Evolutionary conservation across 2,888 invertebrate species (phyloP), one percentile per base, ranked within the genome.

Genomic region (Cerastis leucographa): DNA sequence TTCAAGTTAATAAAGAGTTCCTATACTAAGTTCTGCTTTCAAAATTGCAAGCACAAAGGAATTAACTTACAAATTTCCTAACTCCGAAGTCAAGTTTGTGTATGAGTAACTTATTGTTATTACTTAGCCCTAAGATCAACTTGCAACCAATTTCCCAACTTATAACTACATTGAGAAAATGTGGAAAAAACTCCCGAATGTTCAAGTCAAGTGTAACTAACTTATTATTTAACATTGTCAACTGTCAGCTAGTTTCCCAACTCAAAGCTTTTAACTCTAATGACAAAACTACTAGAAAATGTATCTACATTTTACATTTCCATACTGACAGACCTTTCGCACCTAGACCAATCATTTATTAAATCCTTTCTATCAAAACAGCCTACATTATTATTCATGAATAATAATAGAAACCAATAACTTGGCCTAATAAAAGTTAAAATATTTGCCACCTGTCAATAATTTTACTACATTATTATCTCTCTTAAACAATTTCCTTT

Each of bases 391-490:
- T 66, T 70, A 83, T 81, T 78, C 61, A 70, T 72, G 71, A 80
- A 68, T 81, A 40, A 68, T 81, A 40, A 71, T 59, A 29, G 4
- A 54, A 51, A 44, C 17, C 22, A 35, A 54, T 29, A 69, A 76
- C 71, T 71, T 25, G n/a, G 19, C 29, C 25, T 25, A 29, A 35
- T 66, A 64, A 61, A 25, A 40, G 22, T 25, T 71, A 61, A 76
- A 76, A 74, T 71, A 66, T 70, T 64, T 40, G 62, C 68, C 44
- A 68, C 49, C 44, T 75, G 74, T 67, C 64, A 73, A 85, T 78
- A 85, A 76, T 78, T 78, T 71, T 19, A 54, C 51, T 49, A 80
- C 17, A 76, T 85, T 84, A 87, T 72, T 67, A 77, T 44, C 22
- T 59, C 49, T 59, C 5, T 6, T 4, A 75, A 76, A 74, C 19